Evolutionary conservation across 2,888 invertebrate species (phyloP), one percentile per base, ranked within the genome.

Genomic region (Scaeva pyrastri): DNA sequence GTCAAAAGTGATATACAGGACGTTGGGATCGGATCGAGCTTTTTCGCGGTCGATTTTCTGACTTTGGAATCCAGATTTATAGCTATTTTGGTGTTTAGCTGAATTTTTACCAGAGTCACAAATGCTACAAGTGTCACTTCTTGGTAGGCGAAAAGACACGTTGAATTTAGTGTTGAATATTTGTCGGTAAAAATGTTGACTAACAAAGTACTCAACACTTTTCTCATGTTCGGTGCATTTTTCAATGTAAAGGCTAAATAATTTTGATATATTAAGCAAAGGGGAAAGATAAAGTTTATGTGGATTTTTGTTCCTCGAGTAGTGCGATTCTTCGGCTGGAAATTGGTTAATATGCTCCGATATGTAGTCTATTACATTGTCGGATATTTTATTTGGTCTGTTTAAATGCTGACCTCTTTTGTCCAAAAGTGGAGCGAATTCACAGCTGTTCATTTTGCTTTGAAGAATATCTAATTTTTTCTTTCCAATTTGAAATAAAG

Each of bases 221-320:
- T 55, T 55, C 48, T 80, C 83, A 89, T 85, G 87, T 52, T 81
- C 31, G 26, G 48, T 50, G 19, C 62, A 58, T 72, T 58, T 68
- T 64, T 50, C 60, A 73, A 74, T 58, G 62, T 31, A 58, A 60
- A 70, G 87, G 72, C 88, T 85, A 89, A 88, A 88, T 84, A 90
- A 14, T 55, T 55, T 55, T 14, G 55, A 55, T 5, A 55, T 55
- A 55, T 26, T 55, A 12, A 55, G 14, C 26, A 55, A 55, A 5
- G 23, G 55, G 26, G 55, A 55, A 8, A 55, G 55, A n/a, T 55
- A 55, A 23, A 55, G 55, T 26, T 23, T 55, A 26, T 55, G 11
- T 26, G 55, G 26, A 10, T 68, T 68, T 19, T 68, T 68, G 31
- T 68, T 68, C 31, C 68, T 41, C 3, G 64, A 64, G 45, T 64